Evolutionary conservation across 1,140 invertebrate genomes (phyloP).

Genomic region (Halesus radiatus): DNA sequence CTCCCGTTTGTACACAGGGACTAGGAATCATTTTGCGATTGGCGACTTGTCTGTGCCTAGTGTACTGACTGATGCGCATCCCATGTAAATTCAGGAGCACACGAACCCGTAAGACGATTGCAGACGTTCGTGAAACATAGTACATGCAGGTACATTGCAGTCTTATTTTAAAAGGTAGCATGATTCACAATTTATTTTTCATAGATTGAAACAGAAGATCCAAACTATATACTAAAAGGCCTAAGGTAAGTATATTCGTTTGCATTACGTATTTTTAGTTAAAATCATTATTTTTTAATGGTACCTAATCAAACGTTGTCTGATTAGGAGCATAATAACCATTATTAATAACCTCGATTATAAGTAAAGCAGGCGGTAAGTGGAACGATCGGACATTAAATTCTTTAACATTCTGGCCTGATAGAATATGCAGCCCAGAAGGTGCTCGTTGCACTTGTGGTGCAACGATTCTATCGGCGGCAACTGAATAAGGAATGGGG

Average conservation of each 20-base stretch:
- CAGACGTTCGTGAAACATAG: conserved; percentile 3
- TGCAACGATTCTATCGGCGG: not conserved
- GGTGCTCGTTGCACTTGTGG: not conserved
- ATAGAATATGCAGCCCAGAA: not conserved
- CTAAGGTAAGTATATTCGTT: too few species aligned
- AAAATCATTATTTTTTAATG: too few species aligned
- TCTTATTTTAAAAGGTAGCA: not conserved
- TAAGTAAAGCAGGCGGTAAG: too few species aligned
- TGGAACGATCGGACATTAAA: too few species aligned
- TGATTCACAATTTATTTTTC: not conserved
- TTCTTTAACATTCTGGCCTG: too few species aligned
- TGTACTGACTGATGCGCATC: not conserved
- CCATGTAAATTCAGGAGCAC: conserved; percentile 17
- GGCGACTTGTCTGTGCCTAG: not conserved
- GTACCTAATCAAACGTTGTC: too few species aligned
- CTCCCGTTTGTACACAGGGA: not conserved
- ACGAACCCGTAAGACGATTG: not conserved
- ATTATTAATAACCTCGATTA: too few species aligned
- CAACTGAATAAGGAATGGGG: conserved; percentile 16
- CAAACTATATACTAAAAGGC: too few species aligned
- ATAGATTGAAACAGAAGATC: too few species aligned
- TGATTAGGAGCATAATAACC: too few species aligned
- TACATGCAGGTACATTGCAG: not conserved
- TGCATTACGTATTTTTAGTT: too few species aligned
- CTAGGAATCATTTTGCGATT: not conserved